Evolutionary conservation across 2,888 invertebrate species (phyloP).

Genomic region (Epinotia nisella): DNA sequence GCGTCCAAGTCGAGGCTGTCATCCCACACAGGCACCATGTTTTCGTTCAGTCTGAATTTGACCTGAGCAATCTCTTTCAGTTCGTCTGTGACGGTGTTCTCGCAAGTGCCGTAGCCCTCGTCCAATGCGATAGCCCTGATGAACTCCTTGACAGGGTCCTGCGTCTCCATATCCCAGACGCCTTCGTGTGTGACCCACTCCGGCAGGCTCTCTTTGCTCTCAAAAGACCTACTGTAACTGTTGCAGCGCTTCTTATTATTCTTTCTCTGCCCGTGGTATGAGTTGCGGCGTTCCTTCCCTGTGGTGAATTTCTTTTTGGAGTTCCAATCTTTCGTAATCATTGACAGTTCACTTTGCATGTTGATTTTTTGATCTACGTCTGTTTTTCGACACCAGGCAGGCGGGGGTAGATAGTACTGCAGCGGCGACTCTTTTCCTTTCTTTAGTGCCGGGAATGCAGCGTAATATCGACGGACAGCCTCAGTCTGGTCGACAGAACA

Average conservation of each 20-base stretch:
- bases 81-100: slow-evolving; percentile 78
- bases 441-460: slow-evolving; percentile 89
- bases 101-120: slow-evolving; percentile 82
- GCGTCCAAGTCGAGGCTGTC: slow-evolving; percentile 66
- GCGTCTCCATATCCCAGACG: slow-evolving; percentile 80
- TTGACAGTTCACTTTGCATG: slow-evolving; percentile 74
- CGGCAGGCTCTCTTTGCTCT: slow-evolving; percentile 78
- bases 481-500: slow-evolving; percentile 84
- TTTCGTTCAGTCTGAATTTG: slow-evolving; percentile 61
- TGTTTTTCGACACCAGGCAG: slow-evolving; percentile 76
- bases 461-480: slow-evolving; percentile 90
- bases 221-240: slow-evolving; percentile 75
- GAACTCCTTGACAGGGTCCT: slow-evolving; percentile 80
- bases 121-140: slow-evolving; percentile 77
- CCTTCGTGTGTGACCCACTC: slow-evolving; percentile 84
- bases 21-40: slow-evolving; percentile 72
- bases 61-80: slow-evolving; percentile 61
- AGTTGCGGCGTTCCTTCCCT: slow-evolving; percentile 77
- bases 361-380: slow-evolving; percentile 64
- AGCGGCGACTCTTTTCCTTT: slow-evolving; percentile 77
- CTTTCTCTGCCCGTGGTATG: slow-evolving; percentile 73
- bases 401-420: slow-evolving; percentile 78
- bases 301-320: slow-evolving; percentile 68
- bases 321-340: slow-evolving; percentile 70
- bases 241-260: slow-evolving; percentile 72